Evolutionary conservation across 2,113 vertebrate species (phyloP).

Genomic region (Suricata suricatta): DNA sequence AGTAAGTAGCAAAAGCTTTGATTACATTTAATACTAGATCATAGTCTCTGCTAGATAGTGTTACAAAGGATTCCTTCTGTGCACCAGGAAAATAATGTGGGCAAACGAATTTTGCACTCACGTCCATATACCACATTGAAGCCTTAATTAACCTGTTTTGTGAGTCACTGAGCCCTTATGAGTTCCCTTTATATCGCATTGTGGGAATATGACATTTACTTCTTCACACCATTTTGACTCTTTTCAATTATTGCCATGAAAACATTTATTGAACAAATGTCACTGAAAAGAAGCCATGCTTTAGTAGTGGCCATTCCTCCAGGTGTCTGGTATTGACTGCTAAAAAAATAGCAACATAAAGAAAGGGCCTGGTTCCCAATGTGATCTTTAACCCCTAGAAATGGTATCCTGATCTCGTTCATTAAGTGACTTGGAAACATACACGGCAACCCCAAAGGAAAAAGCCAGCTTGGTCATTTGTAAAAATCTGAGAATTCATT

Average conservation of each 20-base stretch:
- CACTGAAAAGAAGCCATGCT: conserved; percentile 35
- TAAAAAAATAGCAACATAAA: conserved; percentile 24
- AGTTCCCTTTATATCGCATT: conserved; percentile 68
- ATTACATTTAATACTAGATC: neutral
- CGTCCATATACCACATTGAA: conserved; percentile 1
- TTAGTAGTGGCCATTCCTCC: neutral
- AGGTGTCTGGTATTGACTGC: conserved; percentile 48
- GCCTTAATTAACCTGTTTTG: conserved; percentile 73
- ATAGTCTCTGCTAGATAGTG: neutral
- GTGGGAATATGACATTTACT: conserved; percentile 67
- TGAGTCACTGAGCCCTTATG: conserved; percentile 55
- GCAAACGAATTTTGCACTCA: conserved; percentile 54
- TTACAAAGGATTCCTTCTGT: conserved; percentile 32
- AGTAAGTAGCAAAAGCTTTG: neutral
- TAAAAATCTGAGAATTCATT: conserved; percentile 51
- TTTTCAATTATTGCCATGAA: conserved; percentile 66
- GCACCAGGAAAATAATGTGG: conserved; percentile 48
- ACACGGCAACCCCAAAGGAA: neutral
- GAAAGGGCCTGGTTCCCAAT: conserved; percentile 53
- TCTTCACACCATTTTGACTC: conserved; percentile 67
- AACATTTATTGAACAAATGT: conserved; percentile 64
- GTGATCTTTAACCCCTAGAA: conserved; percentile 22
- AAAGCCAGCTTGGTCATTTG: conserved; percentile 7
- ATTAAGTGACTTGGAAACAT: conserved; percentile 65
- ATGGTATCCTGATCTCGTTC: neutral